Percentiles rank a stretch among this genome's conserved stretches.
These are phyloP conservation scores for Heliconius sara DNA, from an alignment of 2,888 invertebrate species.

Conservation along the genomic window DNA sequence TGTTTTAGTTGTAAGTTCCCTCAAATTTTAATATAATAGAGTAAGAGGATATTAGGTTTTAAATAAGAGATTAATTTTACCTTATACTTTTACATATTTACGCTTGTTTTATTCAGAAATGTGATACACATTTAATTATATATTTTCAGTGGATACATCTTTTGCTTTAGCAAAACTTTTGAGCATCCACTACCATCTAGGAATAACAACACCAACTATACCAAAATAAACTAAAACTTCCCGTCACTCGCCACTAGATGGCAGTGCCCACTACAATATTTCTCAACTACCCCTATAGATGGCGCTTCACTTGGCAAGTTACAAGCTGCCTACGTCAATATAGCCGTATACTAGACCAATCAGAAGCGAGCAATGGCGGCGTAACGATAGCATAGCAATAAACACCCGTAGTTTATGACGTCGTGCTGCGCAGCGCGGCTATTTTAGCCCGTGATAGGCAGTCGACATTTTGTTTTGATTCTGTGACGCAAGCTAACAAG, in stretches of 20 bases:
- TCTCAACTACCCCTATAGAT: conserved; percentile 7
- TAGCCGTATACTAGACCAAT: conserved; percentile 58
- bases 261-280: conserved; percentile 10
- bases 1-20: no score
- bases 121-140: no score
- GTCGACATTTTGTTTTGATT: conserved; percentile 77
- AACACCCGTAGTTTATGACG: conserved; percentile 63
- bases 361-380: conserved; percentile 48
- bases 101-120: no score
- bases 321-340: conserved; percentile 28
- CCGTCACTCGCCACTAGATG: conserved; percentile 26
- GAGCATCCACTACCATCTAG: neutral
- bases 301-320: conserved; percentile 10
- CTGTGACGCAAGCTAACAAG: conserved; percentile 57
- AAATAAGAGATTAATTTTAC: no score
- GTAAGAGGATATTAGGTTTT: no score
- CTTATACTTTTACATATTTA: no score
- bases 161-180: neutral
- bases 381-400: conserved; percentile 39
- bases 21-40: no score
- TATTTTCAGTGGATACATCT: no score
- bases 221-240: neutral
- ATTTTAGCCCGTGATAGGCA: conserved; percentile 77
- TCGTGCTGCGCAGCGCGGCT: conserved; percentile 75
- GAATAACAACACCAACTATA: neutral